phyloP scores from a whole-genome alignment of 1,140 invertebrate genomes.

The Trinorchestia longiramus region DNA sequence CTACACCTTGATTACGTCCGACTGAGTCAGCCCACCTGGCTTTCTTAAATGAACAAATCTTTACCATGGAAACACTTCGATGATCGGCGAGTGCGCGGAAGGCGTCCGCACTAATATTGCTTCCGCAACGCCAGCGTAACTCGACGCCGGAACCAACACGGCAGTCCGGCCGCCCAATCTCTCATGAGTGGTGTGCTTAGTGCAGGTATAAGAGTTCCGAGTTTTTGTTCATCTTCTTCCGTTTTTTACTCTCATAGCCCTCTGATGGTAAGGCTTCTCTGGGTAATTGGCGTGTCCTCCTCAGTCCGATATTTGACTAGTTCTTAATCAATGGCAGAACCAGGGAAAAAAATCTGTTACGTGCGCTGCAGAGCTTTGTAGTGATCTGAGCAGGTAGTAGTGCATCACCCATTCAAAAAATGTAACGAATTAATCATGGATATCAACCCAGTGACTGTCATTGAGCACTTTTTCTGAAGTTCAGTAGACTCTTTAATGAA shows the following conservation, averaged over 20 bases:
- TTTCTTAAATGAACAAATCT: constrained; percentile 10
- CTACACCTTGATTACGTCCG: background rate
- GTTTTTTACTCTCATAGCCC: background rate
- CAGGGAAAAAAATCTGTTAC: background rate
- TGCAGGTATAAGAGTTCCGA: constrained; percentile 33
- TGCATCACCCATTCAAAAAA: background rate
- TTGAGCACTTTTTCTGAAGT: background rate
- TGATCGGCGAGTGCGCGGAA: constrained; percentile 12
- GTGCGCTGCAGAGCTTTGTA: background rate
- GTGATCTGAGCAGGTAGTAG: background rate
- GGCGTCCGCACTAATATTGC: constrained; percentile 16
- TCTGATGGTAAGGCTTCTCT: background rate
- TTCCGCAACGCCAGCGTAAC: constrained; percentile 7
- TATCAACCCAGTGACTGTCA: background rate
- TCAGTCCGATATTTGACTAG: background rate
- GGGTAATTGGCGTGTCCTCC: background rate
- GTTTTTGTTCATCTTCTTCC: background rate
- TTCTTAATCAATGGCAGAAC: background rate
- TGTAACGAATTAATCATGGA: background rate
- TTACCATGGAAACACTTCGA: background rate
- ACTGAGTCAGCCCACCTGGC: background rate
- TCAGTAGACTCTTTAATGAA: too few species aligned
- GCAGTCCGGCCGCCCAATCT: background rate
- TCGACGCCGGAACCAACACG: constrained; percentile 29
- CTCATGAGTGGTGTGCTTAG: constrained; percentile 28